Conservation (phyloP, 1,140 invertebrate genomes). For the Zaprionus inermis region DNA sequence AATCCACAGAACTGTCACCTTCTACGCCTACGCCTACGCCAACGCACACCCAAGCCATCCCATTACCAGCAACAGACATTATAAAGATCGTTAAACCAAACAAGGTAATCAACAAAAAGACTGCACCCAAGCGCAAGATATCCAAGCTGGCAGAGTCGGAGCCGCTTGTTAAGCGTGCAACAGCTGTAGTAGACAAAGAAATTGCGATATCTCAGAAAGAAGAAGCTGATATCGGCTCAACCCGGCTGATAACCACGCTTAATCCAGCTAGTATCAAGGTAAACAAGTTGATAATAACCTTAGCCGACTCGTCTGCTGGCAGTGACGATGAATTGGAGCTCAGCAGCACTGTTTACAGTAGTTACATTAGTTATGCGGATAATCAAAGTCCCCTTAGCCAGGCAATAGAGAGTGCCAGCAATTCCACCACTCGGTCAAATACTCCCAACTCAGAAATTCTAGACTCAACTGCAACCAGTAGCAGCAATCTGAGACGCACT, state of each 20-base stretch:
- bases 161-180: slow-evolving; percentile 39
- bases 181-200: slow-evolving; percentile 55
- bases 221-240: slow-evolving; percentile 18
- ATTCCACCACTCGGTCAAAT: slow-evolving; percentile 67
- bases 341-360: slow-evolving; percentile 21
- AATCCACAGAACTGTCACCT: not conserved
- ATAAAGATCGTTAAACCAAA: slow-evolving; percentile 81
- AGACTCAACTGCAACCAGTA: slow-evolving; percentile 28
- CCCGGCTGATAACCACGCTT: slow-evolving; percentile 65
- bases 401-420: slow-evolving; percentile 65
- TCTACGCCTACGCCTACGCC: not conserved
- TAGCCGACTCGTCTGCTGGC: slow-evolving; percentile 60
- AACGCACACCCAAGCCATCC: not conserved
- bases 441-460: slow-evolving; percentile 69
- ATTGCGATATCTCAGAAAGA: slow-evolving; percentile 28
- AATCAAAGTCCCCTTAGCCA: slow-evolving; percentile 69
- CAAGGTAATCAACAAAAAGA: slow-evolving; percentile 77
- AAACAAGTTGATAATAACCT: slow-evolving; percentile 59
- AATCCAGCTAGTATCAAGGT: slow-evolving; percentile 68
- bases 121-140: slow-evolving; percentile 58
- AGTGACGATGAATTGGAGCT: slow-evolving; percentile 71
- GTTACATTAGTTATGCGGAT: slow-evolving; percentile 52
- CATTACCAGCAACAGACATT: slow-evolving; percentile 37
- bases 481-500: slow-evolving; percentile 53
- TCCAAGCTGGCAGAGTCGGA: slow-evolving; percentile 3